Conservation (phyloP, 2,888 invertebrate genomes). For the Mythimna lalbum region DNA sequence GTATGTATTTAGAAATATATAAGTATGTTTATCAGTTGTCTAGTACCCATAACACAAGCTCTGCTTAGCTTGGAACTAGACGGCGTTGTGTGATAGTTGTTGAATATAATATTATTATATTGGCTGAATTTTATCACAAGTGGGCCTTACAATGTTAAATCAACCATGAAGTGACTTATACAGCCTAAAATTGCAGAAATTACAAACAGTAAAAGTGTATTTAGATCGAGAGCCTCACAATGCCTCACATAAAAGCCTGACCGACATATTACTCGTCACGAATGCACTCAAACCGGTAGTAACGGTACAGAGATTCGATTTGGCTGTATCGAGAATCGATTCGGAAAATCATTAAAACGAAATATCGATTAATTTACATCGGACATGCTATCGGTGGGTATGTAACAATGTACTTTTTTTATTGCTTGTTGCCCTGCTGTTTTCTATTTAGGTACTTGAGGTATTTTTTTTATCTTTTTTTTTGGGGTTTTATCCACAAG, state of each 20-base stretch:
- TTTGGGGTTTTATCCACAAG: too few species aligned
- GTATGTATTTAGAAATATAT: too few species aligned
- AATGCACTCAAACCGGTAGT: slow-evolving; percentile 77
- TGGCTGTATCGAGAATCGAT: slow-evolving; percentile 44
- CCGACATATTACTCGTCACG: slow-evolving; percentile 50
- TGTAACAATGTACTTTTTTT: too few species aligned
- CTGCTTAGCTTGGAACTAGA: too few species aligned
- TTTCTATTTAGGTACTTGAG: too few species aligned
- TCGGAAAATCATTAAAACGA: slow-evolving; percentile 38
- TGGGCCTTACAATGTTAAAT: neutral
- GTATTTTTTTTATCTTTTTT: too few species aligned
- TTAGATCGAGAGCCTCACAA: slow-evolving; percentile 34
- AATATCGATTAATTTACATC: slow-evolving; percentile 44
- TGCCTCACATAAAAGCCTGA: slow-evolving; percentile 49
- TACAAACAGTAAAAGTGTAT: slow-evolving; percentile 25
- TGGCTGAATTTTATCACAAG: neutral
- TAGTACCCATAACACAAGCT: too few species aligned
- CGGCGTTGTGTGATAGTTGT: too few species aligned
- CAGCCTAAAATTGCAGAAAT: slow-evolving; percentile 7
- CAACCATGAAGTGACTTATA: neutral
- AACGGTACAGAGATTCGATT: slow-evolving; percentile 72
- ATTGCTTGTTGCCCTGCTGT: too few species aligned
- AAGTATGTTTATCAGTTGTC: too few species aligned
- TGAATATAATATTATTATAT: too few species aligned
- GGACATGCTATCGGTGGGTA: slow-evolving; percentile 17